phyloP scores from a whole-genome alignment of 2,113 vertebrate species.

The Tetraodon nigroviridis region DNA sequence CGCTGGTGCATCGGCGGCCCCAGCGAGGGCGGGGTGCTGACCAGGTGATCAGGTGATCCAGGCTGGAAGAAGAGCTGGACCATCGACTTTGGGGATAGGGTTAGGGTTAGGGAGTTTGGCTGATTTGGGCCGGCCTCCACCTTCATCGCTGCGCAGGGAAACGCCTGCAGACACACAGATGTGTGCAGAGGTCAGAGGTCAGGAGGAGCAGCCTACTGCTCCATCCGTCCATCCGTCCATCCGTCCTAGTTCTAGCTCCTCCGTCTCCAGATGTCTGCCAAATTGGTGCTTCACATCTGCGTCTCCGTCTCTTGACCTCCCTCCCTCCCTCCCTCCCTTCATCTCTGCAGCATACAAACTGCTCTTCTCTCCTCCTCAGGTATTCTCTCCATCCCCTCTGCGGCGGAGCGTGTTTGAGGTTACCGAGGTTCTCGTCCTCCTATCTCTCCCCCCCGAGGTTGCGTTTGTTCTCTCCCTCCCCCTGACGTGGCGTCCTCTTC shows the following conservation, averaged over 20 bases:
- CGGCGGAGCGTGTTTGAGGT: conserved; percentile 1
- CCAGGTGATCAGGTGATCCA: conserved; percentile 11
- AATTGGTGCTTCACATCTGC: neutral
- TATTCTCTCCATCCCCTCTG: conserved; percentile 1
- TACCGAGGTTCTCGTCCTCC: conserved; percentile 4
- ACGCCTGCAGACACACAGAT: too few species aligned
- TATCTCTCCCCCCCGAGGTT: conserved; percentile 34
- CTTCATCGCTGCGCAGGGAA: too few species aligned
- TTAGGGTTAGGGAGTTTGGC: too few species aligned
- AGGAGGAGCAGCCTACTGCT: too few species aligned
- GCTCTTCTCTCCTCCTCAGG: neutral
- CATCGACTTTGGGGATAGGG: neutral
- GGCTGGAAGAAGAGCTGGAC: neutral
- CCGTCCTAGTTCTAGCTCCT: too few species aligned
- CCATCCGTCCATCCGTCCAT: too few species aligned
- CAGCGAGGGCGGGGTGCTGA: neutral
- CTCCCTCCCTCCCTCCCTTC: neutral
- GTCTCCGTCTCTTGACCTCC: neutral
- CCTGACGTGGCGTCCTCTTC: conserved; percentile 13
- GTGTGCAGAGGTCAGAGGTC: too few species aligned
- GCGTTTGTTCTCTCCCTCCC: neutral
- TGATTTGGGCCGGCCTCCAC: neutral
- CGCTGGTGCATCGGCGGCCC: neutral
- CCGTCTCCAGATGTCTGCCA: too few species aligned
- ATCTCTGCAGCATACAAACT: too few species aligned